Evolutionary conservation across 2,888 invertebrate species (phyloP).

Genomic region (Oscheius onirici): DNA sequence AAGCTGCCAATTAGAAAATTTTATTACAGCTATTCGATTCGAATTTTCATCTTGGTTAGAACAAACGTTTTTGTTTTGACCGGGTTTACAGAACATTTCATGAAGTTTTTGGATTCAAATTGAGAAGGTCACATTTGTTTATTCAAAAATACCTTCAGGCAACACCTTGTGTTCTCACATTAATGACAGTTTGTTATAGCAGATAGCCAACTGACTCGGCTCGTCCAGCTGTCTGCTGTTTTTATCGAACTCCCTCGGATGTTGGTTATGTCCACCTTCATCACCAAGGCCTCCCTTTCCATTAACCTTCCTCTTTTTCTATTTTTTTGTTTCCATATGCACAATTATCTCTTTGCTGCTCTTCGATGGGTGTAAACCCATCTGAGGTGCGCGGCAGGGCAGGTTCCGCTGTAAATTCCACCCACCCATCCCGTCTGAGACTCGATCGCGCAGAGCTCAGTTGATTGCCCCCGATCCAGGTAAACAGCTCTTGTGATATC

Average conservation of each 20-base stretch:
- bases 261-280: conserved; percentile 2
- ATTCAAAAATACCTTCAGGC: too few relatives aligned
- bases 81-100: too few relatives aligned
- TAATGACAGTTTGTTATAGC: too few relatives aligned
- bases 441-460: conserved; percentile 27
- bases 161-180: too few relatives aligned
- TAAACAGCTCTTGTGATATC: conserved; percentile 33
- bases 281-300: not conserved
- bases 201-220: conserved; percentile 24
- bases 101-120: too few relatives aligned
- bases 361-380: conserved; percentile 25
- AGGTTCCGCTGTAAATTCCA: conserved; percentile 32
- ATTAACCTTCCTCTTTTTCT: not conserved
- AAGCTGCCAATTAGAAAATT: too few relatives aligned
- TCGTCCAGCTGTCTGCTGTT: conserved; percentile 29
- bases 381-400: conserved; percentile 33
- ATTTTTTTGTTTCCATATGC: not conserved
- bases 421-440: conserved; percentile 30
- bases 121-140: too few relatives aligned
- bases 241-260: conserved; percentile 26
- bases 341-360: conserved; percentile 5
- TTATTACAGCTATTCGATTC: too few relatives aligned
- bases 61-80: too few relatives aligned
- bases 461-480: conserved; percentile 31
- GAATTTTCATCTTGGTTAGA: too few relatives aligned